These are phyloP conservation scores for Drosophila quasianomalipes DNA, from an alignment of 2,888 invertebrate species.

Conservation along the genomic window DNA sequence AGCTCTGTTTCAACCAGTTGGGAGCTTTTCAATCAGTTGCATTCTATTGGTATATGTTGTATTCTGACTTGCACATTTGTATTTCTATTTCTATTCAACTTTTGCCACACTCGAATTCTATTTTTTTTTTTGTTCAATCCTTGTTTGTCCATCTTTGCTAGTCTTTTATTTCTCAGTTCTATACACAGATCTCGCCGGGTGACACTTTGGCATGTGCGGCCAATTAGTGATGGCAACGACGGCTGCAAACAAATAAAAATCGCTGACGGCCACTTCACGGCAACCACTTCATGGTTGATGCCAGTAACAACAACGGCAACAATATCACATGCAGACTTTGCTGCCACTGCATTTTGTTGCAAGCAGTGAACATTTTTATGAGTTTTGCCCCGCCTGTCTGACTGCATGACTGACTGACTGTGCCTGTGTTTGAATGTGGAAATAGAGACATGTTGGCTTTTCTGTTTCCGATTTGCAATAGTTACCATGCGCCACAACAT, in stretches of 20 bases:
- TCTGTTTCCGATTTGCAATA: constrained; percentile 74
- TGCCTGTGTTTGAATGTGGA: constrained; percentile 66
- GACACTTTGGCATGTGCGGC: constrained; percentile 81
- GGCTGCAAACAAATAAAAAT: constrained; percentile 63
- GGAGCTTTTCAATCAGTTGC: constrained; percentile 6
- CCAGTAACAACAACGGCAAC: constrained; percentile 18
- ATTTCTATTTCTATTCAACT: background rate
- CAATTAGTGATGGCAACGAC: constrained; percentile 71
- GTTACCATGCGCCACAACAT: constrained; percentile 56
- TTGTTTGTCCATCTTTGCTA: background rate
- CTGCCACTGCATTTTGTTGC: constrained; percentile 71
- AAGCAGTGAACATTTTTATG: constrained; percentile 78
- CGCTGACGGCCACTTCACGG: constrained; percentile 68
- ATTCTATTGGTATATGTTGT: constrained; percentile 7
- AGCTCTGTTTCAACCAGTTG: constrained; percentile 10
- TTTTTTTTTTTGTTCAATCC: background rate
- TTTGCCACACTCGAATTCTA: constrained; percentile 3
- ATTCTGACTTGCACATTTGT: constrained; percentile 4
- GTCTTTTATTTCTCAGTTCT: background rate
- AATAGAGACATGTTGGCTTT: constrained; percentile 81
- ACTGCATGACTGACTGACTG: constrained; percentile 38
- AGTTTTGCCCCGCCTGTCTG: constrained; percentile 60
- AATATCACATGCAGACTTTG: constrained; percentile 33
- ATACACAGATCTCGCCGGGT: constrained; percentile 12
- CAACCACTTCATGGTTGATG: constrained; percentile 31